A percentile compares a stretch with the other conserved stretches of the same genome.
These are phyloP conservation scores for Lycodopsis pacificus DNA, from an alignment of 2,797 vertebrate species.

Conservation along the genomic window DNA sequence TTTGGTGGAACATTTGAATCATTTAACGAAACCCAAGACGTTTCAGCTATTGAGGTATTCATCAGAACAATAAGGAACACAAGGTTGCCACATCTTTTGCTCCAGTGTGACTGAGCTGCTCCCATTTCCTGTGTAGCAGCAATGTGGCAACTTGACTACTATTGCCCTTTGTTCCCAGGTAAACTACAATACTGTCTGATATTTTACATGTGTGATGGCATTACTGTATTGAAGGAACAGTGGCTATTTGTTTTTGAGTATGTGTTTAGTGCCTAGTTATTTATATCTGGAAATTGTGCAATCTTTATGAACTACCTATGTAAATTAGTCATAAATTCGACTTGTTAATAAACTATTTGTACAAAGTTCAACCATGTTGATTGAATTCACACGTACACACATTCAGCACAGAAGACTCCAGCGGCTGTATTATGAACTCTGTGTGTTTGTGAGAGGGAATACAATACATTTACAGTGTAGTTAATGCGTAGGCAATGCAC, in stretches of 20 bases:
- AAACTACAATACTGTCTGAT: constrained; percentile 2
- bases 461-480: too few relatives aligned
- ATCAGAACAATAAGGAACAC: not conserved
- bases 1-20: not conserved
- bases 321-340: constrained; percentile 13
- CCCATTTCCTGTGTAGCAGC: constrained; percentile 14
- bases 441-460: not conserved
- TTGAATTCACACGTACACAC: constrained; percentile 25
- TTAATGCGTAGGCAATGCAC: too few relatives aligned
- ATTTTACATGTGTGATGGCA: not conserved
- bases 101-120: not conserved
- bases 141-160: constrained; percentile 13
- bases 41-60: not conserved
- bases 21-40: not conserved
- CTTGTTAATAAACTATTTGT: constrained; percentile 60
- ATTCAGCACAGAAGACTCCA: not conserved
- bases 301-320: constrained; percentile 17
- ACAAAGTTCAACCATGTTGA: constrained; percentile 23
- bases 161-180: constrained; percentile 25
- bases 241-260: not conserved
- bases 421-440: not conserved
- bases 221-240: not conserved
- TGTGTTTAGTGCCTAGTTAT: constrained; percentile 21
- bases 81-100: not conserved
- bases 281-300: constrained; percentile 17